Evolutionary conservation across 2,113 vertebrate genomes (phyloP), one percentile per base, ranked within the genome.

Genomic region (Urocolius indicus): DNA sequence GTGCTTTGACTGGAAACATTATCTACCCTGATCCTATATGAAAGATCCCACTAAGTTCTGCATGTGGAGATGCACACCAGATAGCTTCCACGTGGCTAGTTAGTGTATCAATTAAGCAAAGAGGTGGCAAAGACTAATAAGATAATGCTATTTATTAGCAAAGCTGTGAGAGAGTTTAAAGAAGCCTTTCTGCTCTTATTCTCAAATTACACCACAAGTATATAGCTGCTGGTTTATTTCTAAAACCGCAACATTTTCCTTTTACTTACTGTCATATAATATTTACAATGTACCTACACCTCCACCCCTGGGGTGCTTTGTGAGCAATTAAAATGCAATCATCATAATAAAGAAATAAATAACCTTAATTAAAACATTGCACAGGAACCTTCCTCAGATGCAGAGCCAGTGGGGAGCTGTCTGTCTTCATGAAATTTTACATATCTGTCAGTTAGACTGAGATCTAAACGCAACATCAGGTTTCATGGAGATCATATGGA

Each of bases 281-380:
- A 96, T 95, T 96, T 94, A 95, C 81, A 78, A 87, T 62, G 41
- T 45, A 93, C 67, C 74, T 82, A 68, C 65, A 92, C 73, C 85
- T 94, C 52, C 91, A 84, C 93, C 93, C 94, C 57, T 36, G 84
- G 85, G 26, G 91, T 96, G 87, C 27, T 90, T 84, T 69, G 54
- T 22, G 11, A 85, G 97, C 93, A 96, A 97, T 96, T 97, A 96
- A 98, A 97, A 97, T 4, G 87, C 75, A 97, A 95, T 92, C 82
- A 93, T 79, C 45, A 79, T 95, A 93, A 97, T 95, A 97, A 97
- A 96, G 90, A 98, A 98, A 97, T 94, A 96, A 97, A 96, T 96
- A 97, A 96, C 46, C 80, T 93, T 98, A 98, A 97, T 97, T 97
- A 98, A 98, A 97, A 94, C 84, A 74, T 55, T 91, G 58, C 95